phyloP scores from a whole-genome alignment of 2,113 vertebrate genomes.

The Australoheros scitulus region DNA sequence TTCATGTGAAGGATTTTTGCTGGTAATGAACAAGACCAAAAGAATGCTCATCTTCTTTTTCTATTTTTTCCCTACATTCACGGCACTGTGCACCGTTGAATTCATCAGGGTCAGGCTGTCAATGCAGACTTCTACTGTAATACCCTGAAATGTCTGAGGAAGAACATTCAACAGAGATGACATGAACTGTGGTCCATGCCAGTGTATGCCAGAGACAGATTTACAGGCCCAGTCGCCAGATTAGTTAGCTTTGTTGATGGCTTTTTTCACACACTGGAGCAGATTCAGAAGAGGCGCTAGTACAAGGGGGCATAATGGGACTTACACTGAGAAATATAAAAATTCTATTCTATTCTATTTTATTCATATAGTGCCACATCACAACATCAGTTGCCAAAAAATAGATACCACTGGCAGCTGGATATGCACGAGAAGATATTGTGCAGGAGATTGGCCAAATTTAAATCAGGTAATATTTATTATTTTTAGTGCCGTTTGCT shows the following conservation, averaged over 20 bases:
- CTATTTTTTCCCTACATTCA: not conserved
- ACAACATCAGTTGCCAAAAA: not conserved
- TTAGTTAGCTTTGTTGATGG: not conserved
- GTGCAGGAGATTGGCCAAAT: not conserved
- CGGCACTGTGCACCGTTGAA: not conserved
- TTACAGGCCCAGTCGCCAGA: not conserved
- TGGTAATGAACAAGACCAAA: not conserved
- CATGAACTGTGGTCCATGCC: not conserved
- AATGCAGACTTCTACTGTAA: not conserved
- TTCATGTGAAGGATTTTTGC: not conserved
- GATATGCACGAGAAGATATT: not conserved
- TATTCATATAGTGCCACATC: too few species aligned
- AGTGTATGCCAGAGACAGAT: not conserved
- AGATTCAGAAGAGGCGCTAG: not conserved
- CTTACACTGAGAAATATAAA: not conserved
- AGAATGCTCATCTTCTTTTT: not conserved
- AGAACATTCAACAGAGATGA: not conserved
- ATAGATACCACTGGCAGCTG: not conserved
- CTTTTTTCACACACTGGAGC: not conserved
- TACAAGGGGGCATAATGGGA: rapidly evolving
- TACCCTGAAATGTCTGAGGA: not conserved
- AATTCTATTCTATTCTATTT: too few species aligned
- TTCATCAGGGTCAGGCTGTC: not conserved
- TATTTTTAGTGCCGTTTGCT: not conserved
- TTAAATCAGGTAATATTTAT: not conserved